A percentile compares a stretch with the other conserved stretches of the same genome.
Evolutionary conservation across 2,888 invertebrate genomes (phyloP).

Genomic region (Craniophora ligustri): DNA sequence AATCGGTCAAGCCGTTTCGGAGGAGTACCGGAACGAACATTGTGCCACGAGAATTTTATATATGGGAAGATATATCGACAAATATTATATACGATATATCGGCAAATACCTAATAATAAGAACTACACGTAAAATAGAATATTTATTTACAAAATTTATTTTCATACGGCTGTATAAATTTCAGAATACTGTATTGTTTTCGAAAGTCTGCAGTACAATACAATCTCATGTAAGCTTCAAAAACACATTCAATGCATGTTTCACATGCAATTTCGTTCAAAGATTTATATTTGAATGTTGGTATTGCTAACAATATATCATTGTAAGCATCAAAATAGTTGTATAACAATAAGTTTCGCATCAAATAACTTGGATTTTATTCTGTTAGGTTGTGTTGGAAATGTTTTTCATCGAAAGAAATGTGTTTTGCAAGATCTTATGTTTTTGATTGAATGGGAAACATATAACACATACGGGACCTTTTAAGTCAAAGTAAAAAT

Average conservation of each 20-base stretch:
- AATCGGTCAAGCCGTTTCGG: too few species aligned
- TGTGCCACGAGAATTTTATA: too few species aligned
- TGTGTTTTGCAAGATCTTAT: too few species aligned
- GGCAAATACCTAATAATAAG: not conserved
- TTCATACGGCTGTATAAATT: constrained; percentile 22
- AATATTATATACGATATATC: too few species aligned
- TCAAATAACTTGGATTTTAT: constrained; percentile 17
- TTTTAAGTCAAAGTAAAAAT: too few species aligned
- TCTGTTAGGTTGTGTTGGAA: not conserved
- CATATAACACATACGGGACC: too few species aligned
- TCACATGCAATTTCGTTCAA: constrained; percentile 23
- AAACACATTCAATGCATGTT: constrained; percentile 23
- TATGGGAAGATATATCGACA: too few species aligned
- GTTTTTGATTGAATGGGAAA: too few species aligned
- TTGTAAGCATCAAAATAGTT: constrained; percentile 18
- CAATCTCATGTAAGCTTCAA: constrained; percentile 5
- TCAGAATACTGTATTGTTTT: not conserved
- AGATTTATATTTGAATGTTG: constrained; percentile 40
- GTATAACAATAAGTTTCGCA: constrained; percentile 36
- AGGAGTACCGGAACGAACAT: too few species aligned
- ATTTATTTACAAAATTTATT: too few species aligned
- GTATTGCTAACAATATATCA: constrained; percentile 39
- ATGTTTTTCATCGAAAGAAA: too few species aligned
- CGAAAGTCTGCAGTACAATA: not conserved
- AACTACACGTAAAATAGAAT: constrained; percentile 31